Evolutionary conservation across 2,888 invertebrate genomes (phyloP).

Genomic region (Plagodis dolabraria): DNA sequence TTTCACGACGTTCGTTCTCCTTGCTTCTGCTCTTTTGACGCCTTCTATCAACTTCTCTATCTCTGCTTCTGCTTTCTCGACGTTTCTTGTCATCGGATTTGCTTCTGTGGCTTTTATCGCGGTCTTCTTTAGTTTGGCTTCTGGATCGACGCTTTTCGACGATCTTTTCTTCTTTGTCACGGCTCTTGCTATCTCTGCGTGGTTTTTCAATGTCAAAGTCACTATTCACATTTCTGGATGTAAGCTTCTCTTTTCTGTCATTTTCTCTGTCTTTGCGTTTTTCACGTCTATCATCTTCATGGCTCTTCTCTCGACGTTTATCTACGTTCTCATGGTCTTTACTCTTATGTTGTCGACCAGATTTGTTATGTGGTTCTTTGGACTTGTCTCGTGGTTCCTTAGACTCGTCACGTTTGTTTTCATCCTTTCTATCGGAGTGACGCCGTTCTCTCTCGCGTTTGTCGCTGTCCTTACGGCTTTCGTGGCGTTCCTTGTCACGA

Average conservation of each 20-base stretch:
- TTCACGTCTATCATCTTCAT: background rate
- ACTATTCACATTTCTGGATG: background rate
- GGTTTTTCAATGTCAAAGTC: background rate
- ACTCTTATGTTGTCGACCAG: conserved; percentile 12
- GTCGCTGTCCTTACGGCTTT: conserved; percentile 33
- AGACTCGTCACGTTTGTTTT: conserved; percentile 21
- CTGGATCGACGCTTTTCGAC: background rate
- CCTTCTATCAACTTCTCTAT: conserved; percentile 5
- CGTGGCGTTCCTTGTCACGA: conserved; percentile 45
- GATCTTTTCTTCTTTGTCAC: conserved; percentile 28
- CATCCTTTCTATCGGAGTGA: conserved; percentile 30
- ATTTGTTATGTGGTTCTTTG: conserved; percentile 10
- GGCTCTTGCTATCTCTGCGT: conserved; percentile 32
- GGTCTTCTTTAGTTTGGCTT: conserved; percentile 11
- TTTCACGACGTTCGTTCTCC: conserved; percentile 3
- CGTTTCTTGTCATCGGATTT: conserved; percentile 16
- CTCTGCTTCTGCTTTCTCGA: conserved; percentile 17
- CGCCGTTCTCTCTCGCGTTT: conserved; percentile 38
- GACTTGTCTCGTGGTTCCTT: conserved; percentile 14
- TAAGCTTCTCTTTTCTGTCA: conserved; percentile 9
- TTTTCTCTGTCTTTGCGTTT: conserved; percentile 6
- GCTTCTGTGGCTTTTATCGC: conserved; percentile 14
- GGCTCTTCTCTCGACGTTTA: conserved; percentile 8
- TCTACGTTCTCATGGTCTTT: conserved; percentile 21
- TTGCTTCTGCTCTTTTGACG: conserved; percentile 16